Base-by-base conservation (phyloP, 2,888 invertebrate genomes). In the Lycaena phlaeas region DNA sequence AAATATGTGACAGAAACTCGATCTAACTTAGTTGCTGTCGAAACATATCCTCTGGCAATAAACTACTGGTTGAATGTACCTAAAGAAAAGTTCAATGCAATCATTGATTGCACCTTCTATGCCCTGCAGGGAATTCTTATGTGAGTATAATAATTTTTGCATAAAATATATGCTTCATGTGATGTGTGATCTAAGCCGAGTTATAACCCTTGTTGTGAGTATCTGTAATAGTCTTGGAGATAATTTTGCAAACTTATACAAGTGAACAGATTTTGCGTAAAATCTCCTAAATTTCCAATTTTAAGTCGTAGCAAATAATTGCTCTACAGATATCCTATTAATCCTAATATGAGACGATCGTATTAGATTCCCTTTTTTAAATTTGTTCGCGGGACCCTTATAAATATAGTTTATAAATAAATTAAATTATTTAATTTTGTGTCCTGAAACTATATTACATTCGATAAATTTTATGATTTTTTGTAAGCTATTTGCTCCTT, bases 61-160 rank as follows among this genome's bases (percentile, higher is more conserved):
- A 45, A 45, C 17, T 31, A 37, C 15, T 45, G 42, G 42, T 22
- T 38, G 2, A 40, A 40, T 6, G 26, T 45, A 17, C 31, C 42
- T 4, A 27, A 42, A 9, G 34, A 42, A 6, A 17, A 29, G 7
- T 14, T 37, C 7, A 11, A 27, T 3, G 14, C 4, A 11, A 31
- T 45, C 5, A 11, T 11, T 1, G 42, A 34, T 3, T 22, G 28
- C 9, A 11, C 29, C 6, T 26, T 37, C 15, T 40, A 37, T 22
- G 9, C 39, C 2, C 11, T 42, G 9, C 36, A 40, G 17, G 45
- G 31, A 4, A 14, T 42, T 1, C 6, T 45, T 26, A 27, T 45
- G 45, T 45, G 25, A 37, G 45, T 30, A 17, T 2, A 26, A n/a
- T n/a, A n/a, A n/a, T 26, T 1, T n/a, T 18, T 18, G 3, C 3